These are phyloP conservation scores for Laticauda colubrina DNA, from an alignment of 2,113 vertebrate species.

Conservation along the genomic window DNA sequence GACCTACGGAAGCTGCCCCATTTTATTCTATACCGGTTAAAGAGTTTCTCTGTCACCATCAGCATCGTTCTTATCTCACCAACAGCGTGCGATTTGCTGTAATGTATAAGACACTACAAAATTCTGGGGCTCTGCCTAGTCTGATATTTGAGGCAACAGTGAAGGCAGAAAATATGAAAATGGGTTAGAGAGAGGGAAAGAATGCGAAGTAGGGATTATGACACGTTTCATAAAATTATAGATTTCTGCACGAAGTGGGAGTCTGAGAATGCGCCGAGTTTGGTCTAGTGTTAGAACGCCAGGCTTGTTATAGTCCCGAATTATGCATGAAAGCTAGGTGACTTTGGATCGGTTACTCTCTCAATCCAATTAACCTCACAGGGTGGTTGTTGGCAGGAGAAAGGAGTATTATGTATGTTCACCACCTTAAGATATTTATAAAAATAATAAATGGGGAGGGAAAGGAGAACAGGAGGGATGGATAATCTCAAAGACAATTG, in stretches of 20 bases:
- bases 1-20: background rate
- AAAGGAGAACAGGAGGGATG: background rate
- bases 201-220: background rate
- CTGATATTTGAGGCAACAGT: background rate
- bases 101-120: background rate
- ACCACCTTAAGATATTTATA: background rate
- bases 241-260: background rate
- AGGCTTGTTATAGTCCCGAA: background rate
- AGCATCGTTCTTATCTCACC: background rate
- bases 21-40: background rate
- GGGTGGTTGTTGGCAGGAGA: background rate
- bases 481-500: background rate
- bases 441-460: background rate
- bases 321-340: background rate
- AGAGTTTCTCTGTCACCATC: background rate
- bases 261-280: background rate
- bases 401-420: background rate
- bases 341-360: background rate
- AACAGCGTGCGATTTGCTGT: background rate
- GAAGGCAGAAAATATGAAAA: background rate
- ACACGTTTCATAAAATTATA: background rate
- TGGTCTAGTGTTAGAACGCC: background rate
- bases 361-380: background rate
- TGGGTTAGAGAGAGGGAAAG: background rate
- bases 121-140: background rate